phyloP scores from a whole-genome alignment of 2,888 invertebrate species.

The Nomada fucata region DNA sequence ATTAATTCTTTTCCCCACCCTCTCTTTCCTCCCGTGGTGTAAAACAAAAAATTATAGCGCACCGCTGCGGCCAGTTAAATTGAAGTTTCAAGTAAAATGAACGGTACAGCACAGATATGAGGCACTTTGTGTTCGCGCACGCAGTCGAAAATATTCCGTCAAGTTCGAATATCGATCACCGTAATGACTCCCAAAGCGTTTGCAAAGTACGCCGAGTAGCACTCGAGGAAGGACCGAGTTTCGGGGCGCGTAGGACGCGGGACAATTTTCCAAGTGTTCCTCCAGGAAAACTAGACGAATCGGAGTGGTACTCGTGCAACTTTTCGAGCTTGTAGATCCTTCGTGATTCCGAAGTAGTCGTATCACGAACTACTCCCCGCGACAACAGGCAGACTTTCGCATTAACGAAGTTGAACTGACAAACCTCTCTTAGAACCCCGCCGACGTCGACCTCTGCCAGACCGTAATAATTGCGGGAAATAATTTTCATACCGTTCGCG shows the following conservation, averaged over 20 bases:
- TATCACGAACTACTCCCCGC: slow-evolving; percentile 2
- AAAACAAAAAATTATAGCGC: slow-evolving; percentile 17
- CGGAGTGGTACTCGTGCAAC: slow-evolving; percentile 60
- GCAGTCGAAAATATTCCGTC: neutral
- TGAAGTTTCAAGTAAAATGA: neutral
- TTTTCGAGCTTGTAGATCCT: slow-evolving; percentile 59
- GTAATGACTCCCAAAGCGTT: slow-evolving; percentile 42
- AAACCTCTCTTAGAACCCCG: neutral
- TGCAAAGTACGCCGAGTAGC: slow-evolving; percentile 26
- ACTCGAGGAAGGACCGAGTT: slow-evolving; percentile 43
- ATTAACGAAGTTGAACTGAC: slow-evolving; percentile 25
- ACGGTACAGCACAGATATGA: neutral
- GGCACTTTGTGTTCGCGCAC: too few species aligned
- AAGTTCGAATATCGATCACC: slow-evolving; percentile 44
- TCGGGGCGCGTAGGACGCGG: slow-evolving; percentile 32
- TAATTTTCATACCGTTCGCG: neutral
- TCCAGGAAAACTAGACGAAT: slow-evolving; percentile 40
- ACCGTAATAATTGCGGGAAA: slow-evolving; percentile 1
- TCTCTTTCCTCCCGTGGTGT: neutral
- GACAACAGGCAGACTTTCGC: slow-evolving; percentile 13
- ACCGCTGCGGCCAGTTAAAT: neutral
- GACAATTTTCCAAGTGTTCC: slow-evolving; percentile 60
- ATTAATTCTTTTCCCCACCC: slow-evolving; percentile 6
- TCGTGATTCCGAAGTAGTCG: slow-evolving; percentile 17
- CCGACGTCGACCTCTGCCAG: neutral